phyloP scores from a whole-genome alignment of 2,113 vertebrate species.

The Hippopotamus amphibius region DNA sequence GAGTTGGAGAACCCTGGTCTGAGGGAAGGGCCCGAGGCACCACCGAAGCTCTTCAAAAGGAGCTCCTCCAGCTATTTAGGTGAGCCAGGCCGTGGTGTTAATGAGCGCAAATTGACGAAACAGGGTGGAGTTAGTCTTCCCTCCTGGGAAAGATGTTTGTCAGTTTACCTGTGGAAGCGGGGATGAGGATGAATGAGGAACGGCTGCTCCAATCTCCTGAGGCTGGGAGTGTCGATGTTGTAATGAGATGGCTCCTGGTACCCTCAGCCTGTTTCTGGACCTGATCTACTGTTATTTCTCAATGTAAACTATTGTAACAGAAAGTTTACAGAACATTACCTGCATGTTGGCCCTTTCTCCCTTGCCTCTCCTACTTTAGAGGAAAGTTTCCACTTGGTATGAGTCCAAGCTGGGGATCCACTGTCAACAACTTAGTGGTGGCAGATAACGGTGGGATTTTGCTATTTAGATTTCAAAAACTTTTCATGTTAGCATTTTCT shows the following conservation, averaged over 20 bases:
- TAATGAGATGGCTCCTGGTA: background rate
- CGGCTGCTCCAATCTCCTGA: accelerated
- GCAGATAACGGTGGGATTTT: background rate
- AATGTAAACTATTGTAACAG: background rate
- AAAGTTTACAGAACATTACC: background rate
- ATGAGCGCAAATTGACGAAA: background rate
- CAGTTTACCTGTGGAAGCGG: background rate
- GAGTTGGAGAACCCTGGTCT: background rate
- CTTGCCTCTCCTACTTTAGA: background rate
- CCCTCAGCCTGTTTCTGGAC: background rate
- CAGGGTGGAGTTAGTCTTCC: accelerated
- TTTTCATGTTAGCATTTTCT: background rate
- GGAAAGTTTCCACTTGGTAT: background rate
- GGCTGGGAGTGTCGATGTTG: background rate
- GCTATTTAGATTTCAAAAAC: background rate
- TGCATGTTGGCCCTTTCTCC: background rate
- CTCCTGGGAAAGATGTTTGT: background rate
- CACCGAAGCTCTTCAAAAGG: background rate
- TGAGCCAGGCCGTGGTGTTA: background rate
- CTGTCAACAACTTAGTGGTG: background rate
- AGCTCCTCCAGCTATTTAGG: background rate
- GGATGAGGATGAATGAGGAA: accelerated
- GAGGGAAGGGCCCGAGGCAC: background rate
- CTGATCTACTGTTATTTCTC: background rate
- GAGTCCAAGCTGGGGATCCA: background rate